phyloP scores from a whole-genome alignment of 2,888 invertebrate genomes.

The Hesperia comma region DNA sequence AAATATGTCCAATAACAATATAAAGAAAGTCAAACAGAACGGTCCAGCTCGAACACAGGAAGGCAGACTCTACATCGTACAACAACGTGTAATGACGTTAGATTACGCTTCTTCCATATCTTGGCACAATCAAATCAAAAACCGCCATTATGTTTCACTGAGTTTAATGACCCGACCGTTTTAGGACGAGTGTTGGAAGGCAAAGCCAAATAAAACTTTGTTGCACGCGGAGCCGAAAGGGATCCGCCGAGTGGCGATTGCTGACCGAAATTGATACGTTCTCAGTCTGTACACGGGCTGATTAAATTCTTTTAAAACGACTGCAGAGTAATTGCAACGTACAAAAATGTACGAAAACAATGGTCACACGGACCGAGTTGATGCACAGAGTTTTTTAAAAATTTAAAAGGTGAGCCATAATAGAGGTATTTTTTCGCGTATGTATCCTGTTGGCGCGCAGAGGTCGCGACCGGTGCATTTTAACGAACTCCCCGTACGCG shows the following conservation, averaged over 20 bases:
- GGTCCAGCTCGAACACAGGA: too few relatives aligned
- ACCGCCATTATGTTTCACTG: conserved; percentile 14
- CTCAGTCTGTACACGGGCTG: conserved; percentile 13
- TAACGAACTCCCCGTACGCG: conserved; percentile 48
- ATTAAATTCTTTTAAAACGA: conserved; percentile 33
- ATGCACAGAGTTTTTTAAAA: conserved; percentile 43
- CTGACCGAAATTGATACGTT: conserved; percentile 33
- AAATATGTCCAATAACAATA: too few relatives aligned
- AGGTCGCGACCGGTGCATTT: conserved; percentile 49
- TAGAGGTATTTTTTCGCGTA: conserved; percentile 46
- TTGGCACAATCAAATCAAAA: conserved; percentile 20
- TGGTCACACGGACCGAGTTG: conserved; percentile 31
- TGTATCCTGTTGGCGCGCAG: conserved; percentile 49
- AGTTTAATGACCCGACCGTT: conserved; percentile 35
- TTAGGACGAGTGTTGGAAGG: conserved; percentile 30
- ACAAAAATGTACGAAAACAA: conserved; percentile 38
- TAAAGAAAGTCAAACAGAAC: too few relatives aligned
- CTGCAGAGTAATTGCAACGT: conserved; percentile 33
- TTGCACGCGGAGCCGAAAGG: conserved; percentile 14
- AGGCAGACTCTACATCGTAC: not conserved
- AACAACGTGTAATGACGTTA: not conserved
- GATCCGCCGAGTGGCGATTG: conserved; percentile 17
- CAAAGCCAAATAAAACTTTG: conserved; percentile 29
- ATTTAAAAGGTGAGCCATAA: conserved; percentile 51
- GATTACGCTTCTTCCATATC: not conserved